Evolutionary conservation across 2,797 vertebrate genomes (phyloP).

Genomic region (Pipistrellus pygmaeus): DNA sequence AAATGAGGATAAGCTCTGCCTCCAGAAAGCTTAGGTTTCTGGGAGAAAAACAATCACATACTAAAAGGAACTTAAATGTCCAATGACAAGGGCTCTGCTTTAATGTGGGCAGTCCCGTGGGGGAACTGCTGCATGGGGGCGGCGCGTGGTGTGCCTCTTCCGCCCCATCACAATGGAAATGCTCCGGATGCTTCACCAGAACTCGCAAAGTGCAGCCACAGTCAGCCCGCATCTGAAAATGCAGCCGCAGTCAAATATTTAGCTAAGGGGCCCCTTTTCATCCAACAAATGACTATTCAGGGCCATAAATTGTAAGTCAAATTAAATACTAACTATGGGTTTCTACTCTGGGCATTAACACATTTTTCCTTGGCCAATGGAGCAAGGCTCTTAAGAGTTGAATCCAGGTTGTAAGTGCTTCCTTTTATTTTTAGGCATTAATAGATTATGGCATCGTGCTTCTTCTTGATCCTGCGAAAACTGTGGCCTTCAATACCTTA

Average conservation of each 20-base stretch:
- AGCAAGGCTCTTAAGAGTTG: neutral
- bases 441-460: conserved; percentile 89
- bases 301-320: neutral
- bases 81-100: neutral
- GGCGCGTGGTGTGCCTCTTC: neutral
- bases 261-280: neutral
- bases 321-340: neutral
- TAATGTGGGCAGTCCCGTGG: neutral
- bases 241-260: neutral
- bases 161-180: neutral
- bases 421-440: conserved; percentile 86
- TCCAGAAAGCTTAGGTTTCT: neutral
- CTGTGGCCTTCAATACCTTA: conserved; percentile 86
- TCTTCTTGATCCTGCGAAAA: conserved; percentile 85
- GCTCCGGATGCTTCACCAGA: neutral
- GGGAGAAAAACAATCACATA: neutral
- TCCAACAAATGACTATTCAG: neutral
- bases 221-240: neutral
- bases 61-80: conserved; percentile 42
- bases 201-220: neutral
- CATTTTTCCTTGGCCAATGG: neutral
- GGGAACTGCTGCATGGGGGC: neutral
- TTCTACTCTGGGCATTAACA: neutral
- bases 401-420: neutral
- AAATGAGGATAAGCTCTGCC: neutral